Conservation (phyloP, 2,888 invertebrate genomes). For the Agrilus cyanescens region DNA sequence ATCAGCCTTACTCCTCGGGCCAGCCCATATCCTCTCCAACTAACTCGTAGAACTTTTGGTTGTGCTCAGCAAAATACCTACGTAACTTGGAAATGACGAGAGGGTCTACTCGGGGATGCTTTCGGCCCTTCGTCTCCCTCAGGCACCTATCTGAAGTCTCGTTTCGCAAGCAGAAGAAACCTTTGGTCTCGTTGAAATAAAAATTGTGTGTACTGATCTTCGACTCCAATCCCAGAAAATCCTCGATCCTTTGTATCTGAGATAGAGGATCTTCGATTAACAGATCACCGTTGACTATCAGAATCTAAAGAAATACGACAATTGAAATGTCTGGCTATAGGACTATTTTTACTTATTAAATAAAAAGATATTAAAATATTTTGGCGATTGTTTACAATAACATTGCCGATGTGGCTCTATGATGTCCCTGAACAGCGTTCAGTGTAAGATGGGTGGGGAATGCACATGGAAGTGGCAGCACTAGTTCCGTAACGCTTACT, state of each 20-base stretch:
- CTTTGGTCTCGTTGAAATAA: constrained; percentile 93
- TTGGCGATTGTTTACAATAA: too few species aligned
- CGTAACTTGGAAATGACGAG: constrained; percentile 67
- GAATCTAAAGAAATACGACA: constrained; percentile 37
- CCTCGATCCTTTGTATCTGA: constrained; percentile 76
- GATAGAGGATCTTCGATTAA: constrained; percentile 83
- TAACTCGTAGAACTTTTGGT: constrained; percentile 83
- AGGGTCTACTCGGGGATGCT: constrained; percentile 75
- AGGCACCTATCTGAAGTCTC: constrained; percentile 78
- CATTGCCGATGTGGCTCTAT: too few species aligned
- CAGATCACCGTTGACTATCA: constrained; percentile 89
- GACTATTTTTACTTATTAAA: too few species aligned
- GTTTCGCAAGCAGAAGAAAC: constrained; percentile 86
- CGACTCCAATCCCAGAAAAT: constrained; percentile 65
- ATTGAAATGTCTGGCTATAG: too few species aligned
- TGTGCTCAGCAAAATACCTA: constrained; percentile 81
- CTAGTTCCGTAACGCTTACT: too few species aligned
- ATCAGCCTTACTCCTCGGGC: constrained; percentile 64
- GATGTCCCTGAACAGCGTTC: too few species aligned
- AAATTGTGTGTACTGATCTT: constrained; percentile 75
- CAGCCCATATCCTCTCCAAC: constrained; percentile 89
- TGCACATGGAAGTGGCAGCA: too few species aligned
- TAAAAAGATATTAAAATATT: too few species aligned
- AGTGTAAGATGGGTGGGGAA: too few species aligned
- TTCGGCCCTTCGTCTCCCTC: constrained; percentile 67